Percentiles rank a stretch among this genome's conserved stretches.
Evolutionary conservation across 2,888 invertebrate species (phyloP).

Genomic region (Liposcelis brunnea): DNA sequence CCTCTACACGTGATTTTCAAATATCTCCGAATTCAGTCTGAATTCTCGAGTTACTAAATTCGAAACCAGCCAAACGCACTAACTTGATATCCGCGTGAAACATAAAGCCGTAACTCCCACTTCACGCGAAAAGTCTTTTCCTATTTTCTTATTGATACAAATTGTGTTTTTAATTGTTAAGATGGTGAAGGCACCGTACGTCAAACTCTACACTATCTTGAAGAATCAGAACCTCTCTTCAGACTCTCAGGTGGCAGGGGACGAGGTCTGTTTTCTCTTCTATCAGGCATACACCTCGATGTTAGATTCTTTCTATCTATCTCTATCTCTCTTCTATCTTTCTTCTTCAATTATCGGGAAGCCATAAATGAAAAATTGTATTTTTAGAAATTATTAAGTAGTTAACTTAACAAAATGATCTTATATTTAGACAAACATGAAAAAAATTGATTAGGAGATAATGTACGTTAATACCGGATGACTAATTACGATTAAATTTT

Average conservation of each 20-base stretch:
- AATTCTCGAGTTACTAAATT: too few relatives aligned
- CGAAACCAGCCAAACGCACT: too few relatives aligned
- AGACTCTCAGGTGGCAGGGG: constrained; percentile 39
- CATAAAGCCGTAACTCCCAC: too few relatives aligned
- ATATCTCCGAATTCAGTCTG: too few relatives aligned
- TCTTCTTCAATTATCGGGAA: background rate
- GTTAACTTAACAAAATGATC: too few relatives aligned
- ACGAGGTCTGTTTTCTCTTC: constrained; percentile 18
- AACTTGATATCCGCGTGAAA: background rate
- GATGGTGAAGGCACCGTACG: constrained; percentile 93
- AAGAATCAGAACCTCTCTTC: constrained; percentile 77
- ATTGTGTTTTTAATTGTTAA: constrained; percentile 31
- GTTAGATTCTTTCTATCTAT: constrained; percentile 6
- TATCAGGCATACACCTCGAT: background rate
- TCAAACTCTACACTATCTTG: constrained; percentile 91
- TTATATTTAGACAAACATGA: too few relatives aligned
- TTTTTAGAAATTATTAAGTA: too few relatives aligned
- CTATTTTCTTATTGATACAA: constrained; percentile 25
- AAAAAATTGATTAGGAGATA: too few relatives aligned
- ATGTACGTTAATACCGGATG: too few relatives aligned
- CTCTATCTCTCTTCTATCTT: background rate
- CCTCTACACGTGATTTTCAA: too few relatives aligned
- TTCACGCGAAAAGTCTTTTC: constrained; percentile 9
- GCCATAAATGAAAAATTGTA: too few relatives aligned
- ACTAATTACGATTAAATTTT: too few relatives aligned